Conservation (phyloP, 2,888 invertebrate genomes). For the Phymatocera aterrima region DNA sequence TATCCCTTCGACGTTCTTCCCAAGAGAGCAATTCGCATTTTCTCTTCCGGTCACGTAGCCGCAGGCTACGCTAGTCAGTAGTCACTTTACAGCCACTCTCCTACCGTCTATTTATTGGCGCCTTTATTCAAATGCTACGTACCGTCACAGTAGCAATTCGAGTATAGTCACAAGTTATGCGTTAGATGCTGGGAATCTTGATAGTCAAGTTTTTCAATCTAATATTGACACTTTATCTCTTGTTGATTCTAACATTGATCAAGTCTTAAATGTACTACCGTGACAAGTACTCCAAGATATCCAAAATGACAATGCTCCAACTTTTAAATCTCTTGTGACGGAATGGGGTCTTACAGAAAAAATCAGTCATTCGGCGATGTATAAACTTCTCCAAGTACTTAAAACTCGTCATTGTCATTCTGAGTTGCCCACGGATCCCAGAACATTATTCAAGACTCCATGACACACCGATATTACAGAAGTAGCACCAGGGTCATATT, state of each 20-base stretch:
- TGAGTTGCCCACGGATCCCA: slow-evolving; percentile 38
- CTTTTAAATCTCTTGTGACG: background rate
- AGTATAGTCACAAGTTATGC: background rate
- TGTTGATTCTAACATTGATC: background rate
- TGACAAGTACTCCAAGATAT: background rate
- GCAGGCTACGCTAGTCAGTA: no score
- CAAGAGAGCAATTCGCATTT: no score
- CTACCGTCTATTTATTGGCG: no score
- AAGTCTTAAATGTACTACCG: background rate
- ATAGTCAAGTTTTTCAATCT: background rate
- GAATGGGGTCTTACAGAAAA: slow-evolving; percentile 15
- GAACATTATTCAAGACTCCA: slow-evolving; percentile 48
- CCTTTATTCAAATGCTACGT: no score
- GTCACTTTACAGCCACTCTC: no score
- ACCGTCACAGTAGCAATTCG: no score
- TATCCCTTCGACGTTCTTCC: no score
- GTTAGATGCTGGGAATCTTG: background rate
- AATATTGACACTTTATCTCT: background rate
- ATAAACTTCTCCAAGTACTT: slow-evolving; percentile 3
- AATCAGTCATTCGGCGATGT: background rate
- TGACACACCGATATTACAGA: slow-evolving; percentile 30
- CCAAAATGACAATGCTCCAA: background rate
- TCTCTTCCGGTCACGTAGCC: no score
- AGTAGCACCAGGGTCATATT: slow-evolving; percentile 41
- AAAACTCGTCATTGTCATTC: background rate